Evolutionary conservation across 2,797 vertebrate species (phyloP), one percentile per base, ranked within the genome.

Genomic region (Dendrocincla fuliginosa): DNA sequence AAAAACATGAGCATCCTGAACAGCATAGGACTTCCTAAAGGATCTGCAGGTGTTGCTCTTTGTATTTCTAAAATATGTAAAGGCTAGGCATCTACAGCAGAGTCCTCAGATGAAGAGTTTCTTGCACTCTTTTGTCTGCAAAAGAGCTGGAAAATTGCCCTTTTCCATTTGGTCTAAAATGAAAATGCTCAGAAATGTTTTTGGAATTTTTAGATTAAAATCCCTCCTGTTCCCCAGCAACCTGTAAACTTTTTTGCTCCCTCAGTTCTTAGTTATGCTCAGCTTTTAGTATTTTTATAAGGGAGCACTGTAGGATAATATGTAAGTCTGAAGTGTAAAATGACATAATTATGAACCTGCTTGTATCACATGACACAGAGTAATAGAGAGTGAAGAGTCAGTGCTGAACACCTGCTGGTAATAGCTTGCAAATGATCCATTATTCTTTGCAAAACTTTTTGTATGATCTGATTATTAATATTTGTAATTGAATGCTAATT

Each of bases 41-140:
- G 75, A 82, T 82, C 84, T 96, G 90, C 94, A 95, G 94, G 86
- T 95, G 95, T 74, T 89, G 80, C 83, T 93, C 73, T 94, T 75
- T 79, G 41, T 64, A 47, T 67, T 87, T 71, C 75, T 87, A 28
- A 67, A 79, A 74, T 74, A 70, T 37, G 42, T 89, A 46, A 94
- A 93, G 67, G 61, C 30, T 78, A 79, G 59, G 52, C 83, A 79
- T 87, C 67, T 77, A 93, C 57, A 82, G 60, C 74, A 84, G 83
- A 89, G 70, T 87, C 90, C 81, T 93, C 52, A 77, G 59, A 83
- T 96, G 93, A 87, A 94, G 81, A 60, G 70, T 94, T 94, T 94
- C 85, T 93, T 95, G 56, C 33, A 53, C 32, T 84, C 23, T 89
- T 93, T 82, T 82, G 41, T 87, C 59, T 69, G 83, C 55, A 73